Conservation (phyloP, 2,888 invertebrate species). For the Monoplex corrugatus region DNA sequence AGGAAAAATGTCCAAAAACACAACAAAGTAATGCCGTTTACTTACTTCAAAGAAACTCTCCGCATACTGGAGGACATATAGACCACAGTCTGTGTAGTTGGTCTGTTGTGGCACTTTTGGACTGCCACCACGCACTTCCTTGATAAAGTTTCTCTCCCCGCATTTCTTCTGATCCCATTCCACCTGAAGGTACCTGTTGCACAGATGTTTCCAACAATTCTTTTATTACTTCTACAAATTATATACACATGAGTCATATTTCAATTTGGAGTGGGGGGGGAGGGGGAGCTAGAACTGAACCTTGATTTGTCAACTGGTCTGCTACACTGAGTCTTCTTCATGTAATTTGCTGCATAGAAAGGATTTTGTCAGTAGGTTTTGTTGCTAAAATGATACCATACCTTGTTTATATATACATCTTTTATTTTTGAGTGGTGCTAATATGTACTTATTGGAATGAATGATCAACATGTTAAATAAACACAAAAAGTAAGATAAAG, state of each 20-base stretch:
- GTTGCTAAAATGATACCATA: not conserved
- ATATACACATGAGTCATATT: no score
- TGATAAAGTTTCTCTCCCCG: conserved; percentile 48
- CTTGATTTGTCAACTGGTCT: not conserved
- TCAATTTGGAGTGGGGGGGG: no score
- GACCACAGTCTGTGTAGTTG: conserved; percentile 98
- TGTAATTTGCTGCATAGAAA: not conserved
- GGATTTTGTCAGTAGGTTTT: not conserved
- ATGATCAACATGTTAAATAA: no score
- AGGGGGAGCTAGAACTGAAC: not conserved
- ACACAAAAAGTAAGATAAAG: no score
- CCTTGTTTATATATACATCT: no score
- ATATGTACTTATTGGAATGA: no score
- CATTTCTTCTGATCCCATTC: conserved; percentile 56
- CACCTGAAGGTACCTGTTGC: conserved; percentile 55
- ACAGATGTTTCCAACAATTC: not conserved
- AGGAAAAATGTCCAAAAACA: no score
- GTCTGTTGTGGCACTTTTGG: conserved; percentile 91
- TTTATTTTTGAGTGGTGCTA: no score
- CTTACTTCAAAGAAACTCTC: conserved; percentile 95
- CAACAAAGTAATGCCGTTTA: no score
- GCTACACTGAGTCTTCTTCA: no score
- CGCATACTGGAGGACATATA: conserved; percentile 96
- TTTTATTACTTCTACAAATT: not conserved
- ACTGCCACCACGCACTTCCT: conserved; percentile 52